Evolutionary conservation across 2,888 invertebrate genomes (phyloP), one percentile per base, ranked within the genome.

Genomic region (Branchellion lobata): DNA sequence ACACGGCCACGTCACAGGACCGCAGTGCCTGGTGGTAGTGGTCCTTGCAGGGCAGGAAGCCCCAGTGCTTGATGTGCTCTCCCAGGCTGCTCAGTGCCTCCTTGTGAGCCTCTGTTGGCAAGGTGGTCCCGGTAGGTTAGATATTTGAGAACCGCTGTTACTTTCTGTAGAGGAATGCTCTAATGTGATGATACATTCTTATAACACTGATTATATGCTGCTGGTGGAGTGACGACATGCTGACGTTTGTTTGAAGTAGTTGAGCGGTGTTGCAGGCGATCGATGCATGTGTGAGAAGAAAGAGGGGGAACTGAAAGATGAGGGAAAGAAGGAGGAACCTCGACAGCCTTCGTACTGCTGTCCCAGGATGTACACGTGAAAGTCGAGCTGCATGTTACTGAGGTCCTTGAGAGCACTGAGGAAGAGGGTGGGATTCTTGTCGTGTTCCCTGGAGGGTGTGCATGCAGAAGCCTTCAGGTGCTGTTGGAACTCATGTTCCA

Each of bases 371-470:
- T 90, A 90, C 29, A 92, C 86, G 80, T 87, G 86, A 85, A 92
- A 92, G 79, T 89, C 86, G 18, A 88, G 85, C 31, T 89, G 89
- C 18, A 90, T 87, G 69, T 90, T 89, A 2, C 85, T 83, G 18
- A 88, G 83, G 73, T 83, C 81, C 53, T 84, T 84, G 65, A 88
- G 77, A 0, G 90, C 89, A 51, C 89, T 86, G 81, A 92, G 91
- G 83, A 92, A 90, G 24, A 89, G 86, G 69, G 91, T 90, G 0
- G 92, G 92, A 85, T 91, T 91, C 87, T 92, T 92, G 85, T 93
- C 92, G 86, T 92, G 92, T 86, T 92, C 92, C 92, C 89, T 89
- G 83, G 8, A 81, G n/a, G n/a, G n/a, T n/a, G n/a, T n/a, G n/a
- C n/a, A n/a, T n/a, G n/a, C n/a, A n/a, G n/a, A n/a, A n/a, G n/a